A percentile compares a stretch with the other conserved stretches of the same genome.
These are phyloP conservation scores for Eurosta solidaginis DNA, from an alignment of 1,140 invertebrate genomes.

Conservation along the genomic window DNA sequence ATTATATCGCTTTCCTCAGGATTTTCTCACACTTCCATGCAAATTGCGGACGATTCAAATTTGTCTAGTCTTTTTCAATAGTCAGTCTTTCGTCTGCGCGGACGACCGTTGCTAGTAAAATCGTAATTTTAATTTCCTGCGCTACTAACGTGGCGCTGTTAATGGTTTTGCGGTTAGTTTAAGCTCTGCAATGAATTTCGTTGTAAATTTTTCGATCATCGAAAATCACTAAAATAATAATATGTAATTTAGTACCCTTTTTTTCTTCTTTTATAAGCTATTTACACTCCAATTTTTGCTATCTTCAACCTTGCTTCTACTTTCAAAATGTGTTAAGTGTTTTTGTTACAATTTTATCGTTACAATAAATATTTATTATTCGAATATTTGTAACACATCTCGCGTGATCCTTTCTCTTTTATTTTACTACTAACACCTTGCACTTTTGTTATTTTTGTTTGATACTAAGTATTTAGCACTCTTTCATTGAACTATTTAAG, in stretches of 20 bases:
- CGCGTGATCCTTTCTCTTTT: not conserved
- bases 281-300: not conserved
- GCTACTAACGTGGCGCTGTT: not conserved
- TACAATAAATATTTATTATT: not conserved
- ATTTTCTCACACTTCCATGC: slow-evolving; percentile 17
- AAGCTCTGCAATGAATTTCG: not conserved
- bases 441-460: not conserved
- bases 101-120: not conserved
- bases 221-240: not conserved
- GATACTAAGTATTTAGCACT: not conserved
- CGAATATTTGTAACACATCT: not conserved
- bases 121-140: slow-evolving; percentile 27
- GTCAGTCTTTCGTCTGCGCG: not conserved
- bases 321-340: not conserved
- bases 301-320: not conserved
- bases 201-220: not conserved
- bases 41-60: not conserved
- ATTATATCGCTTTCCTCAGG: not conserved
- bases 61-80: too few species aligned
- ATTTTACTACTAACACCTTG: not conserved
- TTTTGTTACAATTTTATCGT: not conserved
- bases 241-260: slow-evolving; percentile 9
- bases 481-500: not conserved
- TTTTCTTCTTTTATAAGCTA: not conserved
- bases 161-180: slow-evolving; percentile 10